Conservation (phyloP, 1,140 invertebrate species). For the Propsilocerus akamusi region DNA sequence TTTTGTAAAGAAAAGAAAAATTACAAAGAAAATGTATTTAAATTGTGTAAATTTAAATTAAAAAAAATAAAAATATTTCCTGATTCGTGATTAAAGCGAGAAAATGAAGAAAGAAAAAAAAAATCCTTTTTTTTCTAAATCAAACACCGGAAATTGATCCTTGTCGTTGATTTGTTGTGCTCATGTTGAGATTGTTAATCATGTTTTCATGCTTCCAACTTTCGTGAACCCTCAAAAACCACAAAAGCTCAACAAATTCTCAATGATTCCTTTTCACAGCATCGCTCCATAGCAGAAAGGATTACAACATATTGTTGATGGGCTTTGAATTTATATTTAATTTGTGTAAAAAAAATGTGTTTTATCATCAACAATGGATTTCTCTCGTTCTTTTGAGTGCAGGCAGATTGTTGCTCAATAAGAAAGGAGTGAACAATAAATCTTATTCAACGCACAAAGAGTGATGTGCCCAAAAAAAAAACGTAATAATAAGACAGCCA, state of each 20-base stretch:
- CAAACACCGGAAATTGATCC: not conserved
- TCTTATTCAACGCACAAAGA: too few species aligned
- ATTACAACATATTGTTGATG: conserved; percentile 1
- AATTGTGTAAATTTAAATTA: not conserved
- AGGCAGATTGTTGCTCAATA: too few species aligned
- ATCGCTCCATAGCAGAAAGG: not conserved
- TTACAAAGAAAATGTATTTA: not conserved
- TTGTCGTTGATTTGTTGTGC: too few species aligned
- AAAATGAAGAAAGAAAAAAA: not conserved
- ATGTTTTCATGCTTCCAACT: not conserved
- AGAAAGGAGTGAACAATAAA: too few species aligned
- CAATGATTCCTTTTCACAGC: not conserved
- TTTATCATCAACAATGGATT: too few species aligned
- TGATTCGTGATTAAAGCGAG: not conserved
- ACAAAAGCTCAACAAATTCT: not conserved
- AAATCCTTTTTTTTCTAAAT: not conserved
- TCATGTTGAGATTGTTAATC: too few species aligned
- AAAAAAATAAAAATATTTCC: not conserved
- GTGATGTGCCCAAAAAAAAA: too few species aligned
- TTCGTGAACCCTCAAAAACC: not conserved
- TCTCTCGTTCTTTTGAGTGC: too few species aligned
- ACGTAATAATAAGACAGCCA: too few species aligned
- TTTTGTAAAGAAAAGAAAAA: not conserved
- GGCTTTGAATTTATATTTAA: not conserved
- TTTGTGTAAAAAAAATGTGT: not conserved